Base-by-base conservation (phyloP, 2,113 vertebrate genomes). In the Taurulus bubalis region DNA sequence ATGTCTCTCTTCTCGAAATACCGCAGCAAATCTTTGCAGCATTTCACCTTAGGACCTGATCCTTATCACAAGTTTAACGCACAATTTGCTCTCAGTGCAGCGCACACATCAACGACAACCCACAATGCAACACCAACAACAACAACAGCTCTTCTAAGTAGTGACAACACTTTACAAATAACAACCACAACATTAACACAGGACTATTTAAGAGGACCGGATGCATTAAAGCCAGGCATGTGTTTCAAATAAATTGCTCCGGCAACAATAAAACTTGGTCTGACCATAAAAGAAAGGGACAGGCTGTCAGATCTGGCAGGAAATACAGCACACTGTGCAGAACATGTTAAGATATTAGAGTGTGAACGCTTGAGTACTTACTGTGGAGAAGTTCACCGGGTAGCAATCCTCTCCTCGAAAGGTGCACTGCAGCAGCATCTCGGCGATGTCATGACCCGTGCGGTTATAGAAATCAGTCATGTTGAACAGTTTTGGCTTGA, bases 391-490 rank as follows among this genome's bases (percentile, higher is more conserved):
- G 95, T 97, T 96, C 65, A 80, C 77, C 0, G 95, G 90, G 0
- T 80, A 87, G 92, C 96, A 97, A 38, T 92, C 86, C 68, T 94
- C 83, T 65, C 96, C 96, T 0, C 96, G 94, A 87, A 96, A 97
- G 86, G 95, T 96, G 92, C 96, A 97, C 89, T 96, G 95, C 75
- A 97, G 95, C 20, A 97, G 93, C 96, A 97, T 97, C 3, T 97
- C 96, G 0, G 71, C 73, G 87, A 97, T 95, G 94, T 96, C 95
- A 66, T 97, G 96, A 63, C 96, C 96, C 0, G 96, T 96, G 36
- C 96, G 96, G 91, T 97, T 96, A 87, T 96, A 97, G 91, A 97
- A 97, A 82, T 97, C 96, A 24, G 96, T 95, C 96, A 97, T 97
- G 94, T 96, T 96, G 94, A 97, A 97, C 84, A 95, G 94, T 77